A percentile compares a stretch with the other conserved stretches of the same genome.
phyloP scores from a whole-genome alignment of 2,888 invertebrate genomes.

The Conistra vaccinii region DNA sequence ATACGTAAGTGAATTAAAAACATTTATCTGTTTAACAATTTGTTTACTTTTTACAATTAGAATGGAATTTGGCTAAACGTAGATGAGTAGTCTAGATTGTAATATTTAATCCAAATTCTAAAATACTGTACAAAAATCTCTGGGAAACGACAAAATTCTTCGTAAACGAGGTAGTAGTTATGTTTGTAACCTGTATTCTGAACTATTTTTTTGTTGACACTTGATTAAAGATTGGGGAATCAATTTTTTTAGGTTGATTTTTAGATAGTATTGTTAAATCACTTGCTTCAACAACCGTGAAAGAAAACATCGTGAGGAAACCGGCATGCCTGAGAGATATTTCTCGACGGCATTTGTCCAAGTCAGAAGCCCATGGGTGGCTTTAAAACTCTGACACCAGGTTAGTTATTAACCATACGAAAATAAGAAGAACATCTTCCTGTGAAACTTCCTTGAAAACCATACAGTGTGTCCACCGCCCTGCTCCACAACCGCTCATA shows the following conservation, averaged over 20 bases:
- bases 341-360: no score
- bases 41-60: background rate
- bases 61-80: background rate
- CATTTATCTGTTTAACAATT: background rate
- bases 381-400: no score
- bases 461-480: constrained; percentile 48
- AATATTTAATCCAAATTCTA: background rate
- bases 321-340: no score
- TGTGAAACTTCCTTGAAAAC: background rate
- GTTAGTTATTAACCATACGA: no score
- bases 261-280: no score
- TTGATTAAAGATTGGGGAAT: background rate
- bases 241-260: no score
- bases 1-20: constrained; percentile 5
- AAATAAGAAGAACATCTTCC: no score
- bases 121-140: background rate
- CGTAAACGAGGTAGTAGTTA: no score
- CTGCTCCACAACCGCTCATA: constrained; percentile 61
- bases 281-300: no score
- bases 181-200: background rate
- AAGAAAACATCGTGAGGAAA: no score
- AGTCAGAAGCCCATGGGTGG: no score
- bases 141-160: no score
- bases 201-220: background rate
- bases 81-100: background rate